These are phyloP conservation scores for Falco naumanni DNA, from an alignment of 2,797 vertebrate species.

Conservation along the genomic window DNA sequence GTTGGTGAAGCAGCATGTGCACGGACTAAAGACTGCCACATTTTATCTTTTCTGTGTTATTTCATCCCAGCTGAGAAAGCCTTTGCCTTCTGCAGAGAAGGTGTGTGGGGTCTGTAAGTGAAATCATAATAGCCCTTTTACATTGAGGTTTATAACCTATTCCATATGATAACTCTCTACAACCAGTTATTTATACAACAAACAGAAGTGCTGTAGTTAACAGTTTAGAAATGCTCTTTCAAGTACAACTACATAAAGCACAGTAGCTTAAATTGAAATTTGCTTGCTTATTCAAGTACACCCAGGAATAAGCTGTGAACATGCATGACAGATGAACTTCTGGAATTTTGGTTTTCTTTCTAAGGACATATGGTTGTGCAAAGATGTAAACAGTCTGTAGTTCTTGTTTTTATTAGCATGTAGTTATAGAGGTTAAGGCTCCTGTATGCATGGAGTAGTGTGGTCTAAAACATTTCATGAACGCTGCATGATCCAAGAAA, in stretches of 20 bases:
- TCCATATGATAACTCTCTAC: constrained; percentile 14
- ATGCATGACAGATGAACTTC: not conserved
- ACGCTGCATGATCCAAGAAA: constrained; percentile 38
- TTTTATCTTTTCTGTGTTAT: not conserved
- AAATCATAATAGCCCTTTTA: not conserved
- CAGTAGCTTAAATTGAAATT: constrained; percentile 16
- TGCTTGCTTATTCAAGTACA: constrained; percentile 4
- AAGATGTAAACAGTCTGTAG: constrained; percentile 55
- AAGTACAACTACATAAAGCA: not conserved
- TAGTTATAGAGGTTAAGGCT: constrained; percentile 51
- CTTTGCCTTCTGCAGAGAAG: not conserved
- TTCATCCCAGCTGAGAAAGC: not conserved
- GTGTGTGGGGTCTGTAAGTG: not conserved
- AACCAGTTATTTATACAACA: not conserved
- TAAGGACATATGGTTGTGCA: not conserved
- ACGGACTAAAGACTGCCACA: not conserved
- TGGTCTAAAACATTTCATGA: constrained; percentile 26
- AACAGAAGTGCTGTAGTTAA: not conserved
- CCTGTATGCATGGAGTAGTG: not conserved
- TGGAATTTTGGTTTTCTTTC: constrained; percentile 53
- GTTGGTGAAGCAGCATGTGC: not conserved
- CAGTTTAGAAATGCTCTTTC: not conserved
- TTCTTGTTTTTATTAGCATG: constrained; percentile 53
- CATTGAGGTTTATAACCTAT: not conserved
- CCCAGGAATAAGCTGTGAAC: not conserved